These are phyloP conservation scores for Cranoglanis bouderius DNA, from an alignment of 2,113 vertebrate species.

Conservation along the genomic window DNA sequence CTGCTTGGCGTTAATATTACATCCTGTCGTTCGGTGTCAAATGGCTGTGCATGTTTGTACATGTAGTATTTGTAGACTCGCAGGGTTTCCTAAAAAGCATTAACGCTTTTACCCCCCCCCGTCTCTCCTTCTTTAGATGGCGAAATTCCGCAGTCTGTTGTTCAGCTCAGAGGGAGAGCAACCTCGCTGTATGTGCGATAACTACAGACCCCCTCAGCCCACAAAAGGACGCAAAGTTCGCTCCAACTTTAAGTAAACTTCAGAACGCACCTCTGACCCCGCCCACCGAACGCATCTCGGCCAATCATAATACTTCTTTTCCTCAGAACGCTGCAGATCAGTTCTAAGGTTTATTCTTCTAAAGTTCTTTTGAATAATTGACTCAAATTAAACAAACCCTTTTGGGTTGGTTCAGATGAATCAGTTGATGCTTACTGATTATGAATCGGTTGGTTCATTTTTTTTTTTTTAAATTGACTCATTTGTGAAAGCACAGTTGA, in stretches of 20 bases:
- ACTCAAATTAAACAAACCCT: neutral
- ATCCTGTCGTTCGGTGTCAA: no score
- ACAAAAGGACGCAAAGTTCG: constrained; percentile 82
- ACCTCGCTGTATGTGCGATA: constrained; percentile 82
- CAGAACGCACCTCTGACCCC: neutral
- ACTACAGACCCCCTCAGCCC: constrained; percentile 88
- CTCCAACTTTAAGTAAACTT: constrained; percentile 74
- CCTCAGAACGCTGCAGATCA: neutral
- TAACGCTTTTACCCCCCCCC: neutral
- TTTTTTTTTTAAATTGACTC: neutral
- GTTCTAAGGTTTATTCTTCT: neutral
- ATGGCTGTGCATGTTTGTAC: neutral
- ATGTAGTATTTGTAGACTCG: neutral
- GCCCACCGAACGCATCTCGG: neutral
- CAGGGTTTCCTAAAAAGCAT: neutral
- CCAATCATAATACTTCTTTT: neutral
- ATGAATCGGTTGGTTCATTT: neutral
- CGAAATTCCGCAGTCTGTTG: constrained; percentile 79
- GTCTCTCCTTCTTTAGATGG: constrained; percentile 71
- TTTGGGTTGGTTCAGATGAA: neutral
- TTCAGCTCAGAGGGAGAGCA: constrained; percentile 80
- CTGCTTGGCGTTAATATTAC: neutral
- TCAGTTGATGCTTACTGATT: neutral
- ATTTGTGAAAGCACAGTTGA: neutral
- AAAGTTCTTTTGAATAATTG: neutral